phyloP scores from a whole-genome alignment of 2,888 invertebrate species.

The Gonocerus acuteangulatus region DNA sequence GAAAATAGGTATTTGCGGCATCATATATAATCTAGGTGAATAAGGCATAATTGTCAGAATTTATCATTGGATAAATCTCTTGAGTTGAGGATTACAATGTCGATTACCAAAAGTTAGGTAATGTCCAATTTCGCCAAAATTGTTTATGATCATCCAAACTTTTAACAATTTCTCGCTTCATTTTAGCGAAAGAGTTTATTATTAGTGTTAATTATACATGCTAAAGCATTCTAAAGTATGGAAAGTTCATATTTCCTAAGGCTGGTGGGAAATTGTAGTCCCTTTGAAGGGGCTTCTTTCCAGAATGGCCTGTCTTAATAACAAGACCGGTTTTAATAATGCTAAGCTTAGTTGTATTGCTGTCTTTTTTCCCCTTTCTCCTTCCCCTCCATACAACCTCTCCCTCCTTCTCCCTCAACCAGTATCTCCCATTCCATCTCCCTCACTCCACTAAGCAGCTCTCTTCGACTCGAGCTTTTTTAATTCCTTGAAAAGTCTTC shows the following conservation, averaged over 20 bases:
- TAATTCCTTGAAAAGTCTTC: constrained; percentile 14
- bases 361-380: not conserved
- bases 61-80: too few relatives aligned
- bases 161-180: not conserved
- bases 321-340: constrained; percentile 20
- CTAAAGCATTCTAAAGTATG: constrained; percentile 9
- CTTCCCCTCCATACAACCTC: not conserved
- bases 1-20: too few relatives aligned
- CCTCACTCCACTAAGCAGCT: too few relatives aligned
- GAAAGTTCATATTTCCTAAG: constrained; percentile 16
- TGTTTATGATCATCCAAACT: not conserved
- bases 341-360: constrained; percentile 23
- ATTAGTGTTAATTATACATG: constrained; percentile 1
- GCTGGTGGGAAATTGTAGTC: constrained; percentile 5
- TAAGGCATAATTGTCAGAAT: too few relatives aligned
- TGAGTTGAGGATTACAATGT: too few relatives aligned
- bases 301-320: constrained; percentile 18
- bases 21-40: too few relatives aligned
- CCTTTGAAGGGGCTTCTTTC: constrained; percentile 16
- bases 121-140: too few relatives aligned
- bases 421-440: too few relatives aligned
- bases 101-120: too few relatives aligned
- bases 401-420: not conserved
- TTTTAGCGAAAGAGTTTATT: not conserved
- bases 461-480: not conserved